Evolutionary conservation across 2,797 vertebrate species (phyloP), one percentile per base, ranked within the genome.

Genomic region (Crenichthys baileyi): DNA sequence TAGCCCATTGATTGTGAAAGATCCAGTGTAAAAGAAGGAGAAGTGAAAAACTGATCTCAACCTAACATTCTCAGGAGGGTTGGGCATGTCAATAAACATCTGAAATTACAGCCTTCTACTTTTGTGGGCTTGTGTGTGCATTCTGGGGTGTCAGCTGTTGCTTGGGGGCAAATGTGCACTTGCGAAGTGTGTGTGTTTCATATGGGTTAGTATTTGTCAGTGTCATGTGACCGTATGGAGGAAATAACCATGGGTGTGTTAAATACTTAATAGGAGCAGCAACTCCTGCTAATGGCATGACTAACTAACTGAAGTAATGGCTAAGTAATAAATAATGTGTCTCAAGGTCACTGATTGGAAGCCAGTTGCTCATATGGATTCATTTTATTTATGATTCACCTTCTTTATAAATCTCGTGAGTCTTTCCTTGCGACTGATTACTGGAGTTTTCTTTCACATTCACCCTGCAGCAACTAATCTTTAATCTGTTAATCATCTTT

Each of bases 91-190:
- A 91, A 94, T 94, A 90, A 87, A 82, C 77, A 78, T 87, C 91
- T 94, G 92, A 92, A 94, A 93, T 94, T 93, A 91, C 92, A 93
- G 81, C 90, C 87, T 80, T 85, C 16, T 72, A 70, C 53, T 70
- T 18, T 24, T 71, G 50, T 80, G 72, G 79, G 70, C 16, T 41
- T 44, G 46, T 18, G 68, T 61, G 71, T 78, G 60, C 73, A 70
- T 51, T 55, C 22, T 68, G 63, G 31, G 72, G 72, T 77, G 80
- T 63, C 1, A 78, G 65, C 60, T 71, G 67, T 75, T 53, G 29
- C 44, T 80, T 65, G 60, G 75, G 24, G 70, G 71, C 70, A 76
- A 26, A 53, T 73, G 31, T 50, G 74, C 12, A 48, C 74, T 80
- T 55, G 55, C 61, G 60, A 77, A 83, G 55, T 44, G 31, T 72